Evolutionary conservation across 2,888 invertebrate genomes (phyloP).

Genomic region (Sinhomidia bicolor): DNA sequence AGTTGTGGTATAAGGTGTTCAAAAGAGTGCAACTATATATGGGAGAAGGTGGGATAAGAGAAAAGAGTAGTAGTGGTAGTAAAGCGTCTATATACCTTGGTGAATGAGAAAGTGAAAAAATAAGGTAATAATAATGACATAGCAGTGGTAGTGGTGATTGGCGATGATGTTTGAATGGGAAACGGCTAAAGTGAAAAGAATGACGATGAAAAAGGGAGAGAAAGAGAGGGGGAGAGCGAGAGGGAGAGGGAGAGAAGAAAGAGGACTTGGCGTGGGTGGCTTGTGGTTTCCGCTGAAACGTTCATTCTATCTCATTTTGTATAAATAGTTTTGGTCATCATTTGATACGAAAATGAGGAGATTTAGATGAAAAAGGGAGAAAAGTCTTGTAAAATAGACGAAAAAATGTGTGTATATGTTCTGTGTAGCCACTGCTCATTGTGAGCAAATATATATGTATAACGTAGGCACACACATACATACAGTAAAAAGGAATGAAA

Average conservation of each 20-base stretch:
- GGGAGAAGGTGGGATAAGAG: slow-evolving; percentile 15
- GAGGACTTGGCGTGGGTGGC: slow-evolving; percentile 69
- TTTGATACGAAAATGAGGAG: slow-evolving; percentile 1
- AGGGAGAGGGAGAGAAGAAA: not conserved
- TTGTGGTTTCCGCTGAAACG: slow-evolving; percentile 72
- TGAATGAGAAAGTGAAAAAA: slow-evolving; percentile 29
- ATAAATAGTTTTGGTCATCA: slow-evolving; percentile 45
- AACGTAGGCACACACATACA: too few relatives aligned
- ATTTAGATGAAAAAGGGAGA: not conserved
- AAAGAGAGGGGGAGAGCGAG: not conserved
- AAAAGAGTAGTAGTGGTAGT: not conserved
- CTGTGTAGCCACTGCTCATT: not conserved
- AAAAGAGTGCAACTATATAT: not conserved
- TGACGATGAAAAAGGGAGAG: slow-evolving; percentile 2
- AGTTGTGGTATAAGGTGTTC: not conserved
- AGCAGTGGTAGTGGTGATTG: slow-evolving; percentile 5
- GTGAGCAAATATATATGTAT: too few relatives aligned
- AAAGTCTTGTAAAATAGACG: not conserved
- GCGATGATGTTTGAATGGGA: slow-evolving; percentile 60
- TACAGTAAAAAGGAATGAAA: not conserved
- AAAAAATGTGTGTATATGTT: slow-evolving; percentile 24
- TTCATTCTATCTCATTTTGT: slow-evolving; percentile 60
- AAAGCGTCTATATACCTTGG: not conserved
- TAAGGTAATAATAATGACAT: slow-evolving; percentile 53
- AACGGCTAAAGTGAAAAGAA: slow-evolving; percentile 60